A percentile compares a stretch with the other conserved stretches of the same genome.
Evolutionary conservation across 2,113 vertebrate genomes (phyloP).

Genomic region (Saccopteryx bilineata): DNA sequence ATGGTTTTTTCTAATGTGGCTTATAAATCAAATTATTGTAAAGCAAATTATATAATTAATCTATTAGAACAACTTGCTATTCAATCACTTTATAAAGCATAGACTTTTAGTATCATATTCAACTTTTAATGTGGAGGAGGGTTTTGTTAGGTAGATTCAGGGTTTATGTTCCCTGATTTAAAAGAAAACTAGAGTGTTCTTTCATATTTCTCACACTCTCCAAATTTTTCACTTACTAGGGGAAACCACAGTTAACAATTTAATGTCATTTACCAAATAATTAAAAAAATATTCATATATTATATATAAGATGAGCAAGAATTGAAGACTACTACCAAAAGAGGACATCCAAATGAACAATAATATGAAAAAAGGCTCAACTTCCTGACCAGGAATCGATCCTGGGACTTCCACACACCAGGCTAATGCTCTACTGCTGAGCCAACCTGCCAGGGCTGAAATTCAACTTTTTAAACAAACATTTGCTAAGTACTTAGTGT

Average conservation of each 20-base stretch:
- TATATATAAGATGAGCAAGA: not conserved
- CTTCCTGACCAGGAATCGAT: not conserved
- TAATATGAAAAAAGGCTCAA: not conserved
- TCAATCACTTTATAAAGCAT: not conserved
- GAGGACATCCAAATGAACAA: not conserved
- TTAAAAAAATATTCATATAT: not conserved
- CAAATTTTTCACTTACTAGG: not conserved
- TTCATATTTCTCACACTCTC: not conserved
- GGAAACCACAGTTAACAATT: not conserved
- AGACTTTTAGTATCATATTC: not conserved
- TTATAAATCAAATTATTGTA: constrained; percentile 28
- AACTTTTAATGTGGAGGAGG: not conserved
- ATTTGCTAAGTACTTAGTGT: not conserved
- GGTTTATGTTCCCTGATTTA: not conserved
- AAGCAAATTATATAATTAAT: constrained; percentile 8
- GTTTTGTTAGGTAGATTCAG: not conserved
- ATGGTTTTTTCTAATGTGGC: constrained; percentile 8
- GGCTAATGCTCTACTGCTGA: too few species aligned
- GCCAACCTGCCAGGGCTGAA: not conserved
- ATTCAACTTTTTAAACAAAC: not conserved
- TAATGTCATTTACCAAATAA: not conserved
- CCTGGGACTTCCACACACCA: too few species aligned
- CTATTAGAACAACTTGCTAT: not conserved
- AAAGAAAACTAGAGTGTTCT: constrained; percentile 24
- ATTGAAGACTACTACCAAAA: not conserved